phyloP scores from a whole-genome alignment of 1,140 invertebrate species.

The Cyphomyrmex costatus region DNA sequence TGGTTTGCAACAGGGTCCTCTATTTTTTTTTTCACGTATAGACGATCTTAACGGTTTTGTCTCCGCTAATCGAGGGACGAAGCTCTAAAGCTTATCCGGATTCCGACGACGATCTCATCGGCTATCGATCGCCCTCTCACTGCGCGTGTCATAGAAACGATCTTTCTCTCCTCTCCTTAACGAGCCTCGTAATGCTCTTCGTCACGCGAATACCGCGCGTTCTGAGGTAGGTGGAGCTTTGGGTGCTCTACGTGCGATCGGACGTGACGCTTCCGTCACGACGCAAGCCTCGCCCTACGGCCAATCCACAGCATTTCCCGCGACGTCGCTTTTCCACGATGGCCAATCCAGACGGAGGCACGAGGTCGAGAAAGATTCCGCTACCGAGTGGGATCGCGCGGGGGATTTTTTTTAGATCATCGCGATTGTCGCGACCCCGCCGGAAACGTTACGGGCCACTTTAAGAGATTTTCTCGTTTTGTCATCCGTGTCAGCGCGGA shows the following conservation, averaged over 20 bases:
- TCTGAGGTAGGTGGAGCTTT: constrained; percentile 83
- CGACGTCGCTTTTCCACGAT: constrained; percentile 73
- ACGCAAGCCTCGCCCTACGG: constrained; percentile 83
- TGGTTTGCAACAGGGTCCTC: neutral
- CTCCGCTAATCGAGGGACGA: neutral
- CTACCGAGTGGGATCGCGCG: constrained; percentile 65
- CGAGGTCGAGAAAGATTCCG: constrained; percentile 26
- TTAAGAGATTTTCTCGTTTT: constrained; percentile 54
- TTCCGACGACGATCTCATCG: constrained; percentile 2
- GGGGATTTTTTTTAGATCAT: constrained; percentile 48
- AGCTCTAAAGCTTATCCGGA: neutral
- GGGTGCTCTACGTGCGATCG: constrained; percentile 66
- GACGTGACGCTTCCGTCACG: constrained; percentile 70
- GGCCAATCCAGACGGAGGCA: constrained; percentile 78
- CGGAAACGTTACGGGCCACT: constrained; percentile 48
- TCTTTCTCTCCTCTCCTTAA: constrained; percentile 32
- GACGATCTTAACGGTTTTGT: neutral
- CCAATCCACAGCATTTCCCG: constrained; percentile 79
- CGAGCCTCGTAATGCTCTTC: constrained; percentile 28
- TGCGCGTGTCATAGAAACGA: constrained; percentile 28
- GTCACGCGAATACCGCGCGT: constrained; percentile 65
- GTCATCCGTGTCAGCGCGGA: constrained; percentile 29
- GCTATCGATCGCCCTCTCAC: constrained; percentile 14
- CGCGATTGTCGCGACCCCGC: constrained; percentile 38
- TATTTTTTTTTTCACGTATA: neutral